Evolutionary conservation across 2,113 vertebrate genomes (phyloP).

Genomic region (pig (Sus scrofa)): DNA sequence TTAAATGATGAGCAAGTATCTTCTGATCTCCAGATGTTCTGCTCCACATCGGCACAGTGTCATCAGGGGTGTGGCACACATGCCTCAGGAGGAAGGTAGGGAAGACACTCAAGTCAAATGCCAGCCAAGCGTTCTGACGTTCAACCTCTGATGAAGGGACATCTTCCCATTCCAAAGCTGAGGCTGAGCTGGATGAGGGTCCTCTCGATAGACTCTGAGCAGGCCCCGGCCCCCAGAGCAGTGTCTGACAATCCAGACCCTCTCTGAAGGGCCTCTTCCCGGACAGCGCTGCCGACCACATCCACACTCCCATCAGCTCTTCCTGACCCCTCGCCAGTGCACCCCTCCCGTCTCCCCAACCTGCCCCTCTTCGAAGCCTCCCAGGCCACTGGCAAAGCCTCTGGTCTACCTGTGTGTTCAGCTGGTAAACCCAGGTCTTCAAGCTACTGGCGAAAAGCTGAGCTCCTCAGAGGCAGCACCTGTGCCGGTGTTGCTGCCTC

Average conservation of each 20-base stretch:
- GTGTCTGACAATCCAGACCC: neutral
- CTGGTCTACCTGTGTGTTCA: neutral
- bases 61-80: neutral
- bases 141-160: neutral
- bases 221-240: neutral
- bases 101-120: neutral
- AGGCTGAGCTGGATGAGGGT: neutral
- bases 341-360: neutral
- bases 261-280: neutral
- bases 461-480: neutral
- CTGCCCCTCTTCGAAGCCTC: conserved; percentile 12
- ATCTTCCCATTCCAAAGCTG: neutral
- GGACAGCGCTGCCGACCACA: neutral
- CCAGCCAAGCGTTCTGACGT: neutral
- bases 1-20: neutral
- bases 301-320: neutral
- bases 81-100: neutral
- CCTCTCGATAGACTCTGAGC: neutral
- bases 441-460: neutral
- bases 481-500: neutral
- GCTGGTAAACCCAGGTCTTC: neutral
- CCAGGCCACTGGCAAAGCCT: conserved; percentile 2
- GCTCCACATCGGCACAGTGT: neutral
- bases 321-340: neutral
- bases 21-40: neutral